A percentile compares a stretch with the other conserved stretches of the same genome.
phyloP scores from a whole-genome alignment of 2,113 vertebrate genomes.

The Albula glossodonta region DNA sequence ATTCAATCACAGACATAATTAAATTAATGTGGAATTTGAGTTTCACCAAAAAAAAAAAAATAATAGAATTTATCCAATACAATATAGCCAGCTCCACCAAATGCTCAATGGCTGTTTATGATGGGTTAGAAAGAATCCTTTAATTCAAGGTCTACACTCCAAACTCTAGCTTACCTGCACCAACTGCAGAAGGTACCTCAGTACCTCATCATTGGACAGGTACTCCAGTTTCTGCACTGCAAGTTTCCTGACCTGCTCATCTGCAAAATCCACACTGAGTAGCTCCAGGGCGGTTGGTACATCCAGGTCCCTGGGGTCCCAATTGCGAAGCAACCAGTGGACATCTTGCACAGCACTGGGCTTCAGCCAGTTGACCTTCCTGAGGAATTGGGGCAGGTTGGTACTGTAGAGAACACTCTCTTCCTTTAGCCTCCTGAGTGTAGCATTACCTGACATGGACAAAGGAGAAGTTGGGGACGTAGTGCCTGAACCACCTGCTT shows the following conservation, averaged over 20 bases:
- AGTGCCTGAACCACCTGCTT: not conserved
- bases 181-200: slow-evolving; percentile 74
- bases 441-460: not conserved
- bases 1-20: no score
- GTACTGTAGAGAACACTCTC: slow-evolving; percentile 61
- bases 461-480: not conserved
- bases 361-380: slow-evolving; percentile 65
- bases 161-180: slow-evolving; percentile 64
- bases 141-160: no score
- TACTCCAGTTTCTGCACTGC: slow-evolving; percentile 68
- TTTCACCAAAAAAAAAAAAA: no score
- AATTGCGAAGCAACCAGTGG: slow-evolving; percentile 67
- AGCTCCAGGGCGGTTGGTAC: slow-evolving; percentile 70
- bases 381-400: slow-evolving; percentile 66
- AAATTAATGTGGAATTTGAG: no score
- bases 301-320: slow-evolving; percentile 64
- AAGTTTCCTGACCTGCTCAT: slow-evolving; percentile 63
- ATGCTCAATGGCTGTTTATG: no score
- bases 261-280: slow-evolving; percentile 68
- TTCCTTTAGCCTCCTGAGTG: slow-evolving; percentile 54
- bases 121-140: no score
- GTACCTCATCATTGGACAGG: slow-evolving; percentile 68
- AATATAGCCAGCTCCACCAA: no score
- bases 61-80: no score
- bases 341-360: slow-evolving; percentile 64